phyloP scores from a whole-genome alignment of 2,113 vertebrate genomes.

The Dipodomys stephensi region DNA sequence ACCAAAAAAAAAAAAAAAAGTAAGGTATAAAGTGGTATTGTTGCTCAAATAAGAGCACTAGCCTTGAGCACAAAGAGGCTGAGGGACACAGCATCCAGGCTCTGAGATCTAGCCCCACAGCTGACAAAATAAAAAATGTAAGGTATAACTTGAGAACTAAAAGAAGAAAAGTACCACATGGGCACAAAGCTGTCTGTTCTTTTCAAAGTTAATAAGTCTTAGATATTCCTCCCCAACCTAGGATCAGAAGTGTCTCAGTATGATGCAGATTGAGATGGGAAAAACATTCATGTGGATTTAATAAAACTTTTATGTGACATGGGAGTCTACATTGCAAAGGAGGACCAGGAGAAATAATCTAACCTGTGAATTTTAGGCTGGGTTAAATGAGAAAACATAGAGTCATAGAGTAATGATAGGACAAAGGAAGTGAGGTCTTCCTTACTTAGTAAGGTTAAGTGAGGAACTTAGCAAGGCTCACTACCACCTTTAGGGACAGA shows the following conservation, averaged over 20 bases:
- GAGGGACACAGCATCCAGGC: no score
- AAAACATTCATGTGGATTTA: background rate
- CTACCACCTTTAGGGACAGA: background rate
- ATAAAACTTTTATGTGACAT: background rate
- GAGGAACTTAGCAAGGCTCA: background rate
- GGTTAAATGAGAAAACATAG: background rate
- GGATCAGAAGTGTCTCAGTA: background rate
- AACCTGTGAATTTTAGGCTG: background rate
- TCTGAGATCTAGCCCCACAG: no score
- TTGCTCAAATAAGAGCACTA: no score
- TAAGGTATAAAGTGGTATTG: background rate
- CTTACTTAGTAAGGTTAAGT: no score
- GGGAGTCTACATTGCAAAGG: background rate
- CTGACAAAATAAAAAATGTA: background rate
- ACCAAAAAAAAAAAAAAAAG: background rate
- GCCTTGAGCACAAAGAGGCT: no score
- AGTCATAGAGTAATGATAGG: background rate
- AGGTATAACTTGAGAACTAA: constrained; percentile 17
- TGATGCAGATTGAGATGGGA: background rate
- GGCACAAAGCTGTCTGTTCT: background rate
- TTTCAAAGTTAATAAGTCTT: constrained; percentile 26
- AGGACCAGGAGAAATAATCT: background rate
- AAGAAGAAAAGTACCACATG: background rate
- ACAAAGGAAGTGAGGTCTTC: background rate
- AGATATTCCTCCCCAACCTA: background rate